Evolutionary conservation across 2,113 vertebrate species (phyloP).

Genomic region (Percopsis transmontana): DNA sequence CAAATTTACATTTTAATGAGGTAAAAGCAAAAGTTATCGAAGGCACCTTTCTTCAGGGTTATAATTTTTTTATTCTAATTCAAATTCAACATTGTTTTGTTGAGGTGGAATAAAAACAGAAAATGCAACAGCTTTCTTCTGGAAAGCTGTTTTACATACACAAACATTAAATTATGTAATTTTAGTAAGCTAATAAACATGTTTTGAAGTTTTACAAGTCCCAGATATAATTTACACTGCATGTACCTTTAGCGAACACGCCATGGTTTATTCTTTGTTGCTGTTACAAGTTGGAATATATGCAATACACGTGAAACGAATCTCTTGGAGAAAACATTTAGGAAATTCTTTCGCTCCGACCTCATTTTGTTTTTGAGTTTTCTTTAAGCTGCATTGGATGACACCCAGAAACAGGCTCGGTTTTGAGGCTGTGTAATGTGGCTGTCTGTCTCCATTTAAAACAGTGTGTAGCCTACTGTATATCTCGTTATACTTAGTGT

Average conservation of each 20-base stretch:
- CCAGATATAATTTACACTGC: constrained; percentile 47
- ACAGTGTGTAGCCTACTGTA: neutral
- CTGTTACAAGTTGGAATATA: constrained; percentile 55
- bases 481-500: neutral
- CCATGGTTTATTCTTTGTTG: constrained; percentile 42
- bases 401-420: constrained; percentile 49
- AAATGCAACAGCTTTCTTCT: constrained; percentile 49
- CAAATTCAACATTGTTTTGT: constrained; percentile 42
- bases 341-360: constrained; percentile 56
- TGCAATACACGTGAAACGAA: constrained; percentile 46
- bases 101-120: constrained; percentile 38
- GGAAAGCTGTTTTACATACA: constrained; percentile 57
- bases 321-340: constrained; percentile 49
- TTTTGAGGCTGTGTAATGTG: constrained; percentile 23
- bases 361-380: constrained; percentile 16
- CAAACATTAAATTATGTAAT: constrained; percentile 58
- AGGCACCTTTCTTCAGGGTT: constrained; percentile 63
- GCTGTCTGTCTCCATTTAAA: constrained; percentile 23
- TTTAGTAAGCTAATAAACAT: constrained; percentile 69
- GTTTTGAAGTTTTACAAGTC: constrained; percentile 53
- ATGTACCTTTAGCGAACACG: constrained; percentile 55
- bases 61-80: constrained; percentile 51
- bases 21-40: constrained; percentile 67
- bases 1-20: constrained; percentile 69
- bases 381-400: constrained; percentile 40